phyloP scores from a whole-genome alignment of 2,113 vertebrate species.

The Grantiella picta region DNA sequence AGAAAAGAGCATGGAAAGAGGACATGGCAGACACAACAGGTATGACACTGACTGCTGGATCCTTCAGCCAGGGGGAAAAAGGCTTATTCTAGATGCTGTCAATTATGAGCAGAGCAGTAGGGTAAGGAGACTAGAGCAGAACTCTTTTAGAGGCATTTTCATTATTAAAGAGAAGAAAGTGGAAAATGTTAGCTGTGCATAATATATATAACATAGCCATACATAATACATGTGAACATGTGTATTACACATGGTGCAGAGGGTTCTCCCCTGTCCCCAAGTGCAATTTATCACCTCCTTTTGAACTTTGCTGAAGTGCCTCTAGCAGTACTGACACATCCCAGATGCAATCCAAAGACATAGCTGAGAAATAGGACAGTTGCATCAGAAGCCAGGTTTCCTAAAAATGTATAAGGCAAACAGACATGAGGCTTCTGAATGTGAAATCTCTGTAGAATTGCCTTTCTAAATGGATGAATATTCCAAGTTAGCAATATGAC shows the following conservation, averaged over 20 bases:
- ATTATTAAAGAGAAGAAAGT: neutral
- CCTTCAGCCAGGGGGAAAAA: neutral
- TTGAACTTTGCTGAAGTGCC: neutral
- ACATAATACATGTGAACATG: neutral
- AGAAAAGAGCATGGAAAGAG: neutral
- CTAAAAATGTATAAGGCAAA: neutral
- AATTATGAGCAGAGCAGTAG: neutral
- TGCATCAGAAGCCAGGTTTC: neutral
- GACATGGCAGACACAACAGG: accelerated
- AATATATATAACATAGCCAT: neutral
- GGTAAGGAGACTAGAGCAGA: neutral
- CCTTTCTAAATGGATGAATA: neutral
- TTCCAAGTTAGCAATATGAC: neutral
- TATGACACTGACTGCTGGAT: neutral
- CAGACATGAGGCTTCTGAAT: neutral
- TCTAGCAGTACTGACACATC: neutral
- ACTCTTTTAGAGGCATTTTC: neutral
- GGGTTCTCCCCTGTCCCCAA: neutral
- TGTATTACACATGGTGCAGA: neutral
- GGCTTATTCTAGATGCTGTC: neutral
- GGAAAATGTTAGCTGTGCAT: neutral
- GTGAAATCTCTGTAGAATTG: neutral
- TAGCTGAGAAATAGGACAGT: neutral
- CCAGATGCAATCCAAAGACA: neutral
- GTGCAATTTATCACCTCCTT: neutral